Percentiles rank a stretch among this genome's conserved stretches.
Evolutionary conservation across 2,113 vertebrate genomes (phyloP).

Genomic region (Megaptera novaeangliae): DNA sequence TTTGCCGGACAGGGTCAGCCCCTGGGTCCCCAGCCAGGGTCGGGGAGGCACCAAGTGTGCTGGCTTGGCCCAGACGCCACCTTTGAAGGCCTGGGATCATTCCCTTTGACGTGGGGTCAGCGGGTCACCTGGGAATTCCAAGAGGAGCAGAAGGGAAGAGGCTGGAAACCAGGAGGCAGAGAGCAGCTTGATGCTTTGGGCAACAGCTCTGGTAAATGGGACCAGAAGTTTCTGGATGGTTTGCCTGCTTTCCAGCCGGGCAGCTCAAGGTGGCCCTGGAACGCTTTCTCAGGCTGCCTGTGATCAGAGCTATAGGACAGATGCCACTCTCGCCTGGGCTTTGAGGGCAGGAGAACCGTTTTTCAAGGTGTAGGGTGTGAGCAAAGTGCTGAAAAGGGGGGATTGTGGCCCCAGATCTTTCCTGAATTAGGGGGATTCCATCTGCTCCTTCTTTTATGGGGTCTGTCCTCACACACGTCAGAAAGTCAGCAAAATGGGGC

Average conservation of each 20-base stretch:
- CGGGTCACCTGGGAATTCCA: not conserved
- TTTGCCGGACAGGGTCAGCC: not conserved
- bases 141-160: not conserved
- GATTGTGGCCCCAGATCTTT: not conserved
- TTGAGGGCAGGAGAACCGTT: not conserved
- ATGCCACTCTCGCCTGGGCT: not conserved
- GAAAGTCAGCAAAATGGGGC: not conserved
- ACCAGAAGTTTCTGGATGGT: not conserved
- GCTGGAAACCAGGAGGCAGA: not conserved
- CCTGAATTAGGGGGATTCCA: not conserved
- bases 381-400: not conserved
- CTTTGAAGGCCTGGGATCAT: not conserved
- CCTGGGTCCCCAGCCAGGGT: not conserved
- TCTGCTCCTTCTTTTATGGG: rapidly evolving
- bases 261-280: slow-evolving; percentile 7
- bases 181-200: not conserved
- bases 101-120: not conserved
- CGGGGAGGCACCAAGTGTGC: rapidly evolving
- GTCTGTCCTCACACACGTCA: rapidly evolving
- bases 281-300: not conserved
- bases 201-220: not conserved
- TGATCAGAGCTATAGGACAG: rapidly evolving
- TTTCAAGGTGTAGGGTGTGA: not conserved
- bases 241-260: not conserved
- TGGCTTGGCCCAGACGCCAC: not conserved